Evolutionary conservation across 1,140 invertebrate genomes (phyloP).

Genomic region (Heterodera carotae): DNA sequence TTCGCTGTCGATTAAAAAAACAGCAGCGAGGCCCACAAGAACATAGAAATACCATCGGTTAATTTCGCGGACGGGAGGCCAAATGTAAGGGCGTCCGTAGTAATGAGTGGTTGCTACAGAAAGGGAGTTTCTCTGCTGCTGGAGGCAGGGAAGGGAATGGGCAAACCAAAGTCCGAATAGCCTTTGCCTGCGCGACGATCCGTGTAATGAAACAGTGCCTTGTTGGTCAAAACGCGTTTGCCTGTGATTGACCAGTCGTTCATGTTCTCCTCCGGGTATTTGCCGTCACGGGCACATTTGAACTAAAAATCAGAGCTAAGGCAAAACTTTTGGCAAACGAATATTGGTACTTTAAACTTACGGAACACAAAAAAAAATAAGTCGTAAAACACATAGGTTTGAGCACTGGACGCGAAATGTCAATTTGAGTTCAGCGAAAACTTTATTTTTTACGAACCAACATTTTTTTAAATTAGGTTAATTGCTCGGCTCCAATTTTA

Average conservation of each 20-base stretch:
- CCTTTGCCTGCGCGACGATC: slow-evolving; percentile 48
- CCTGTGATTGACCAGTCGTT: slow-evolving; percentile 46
- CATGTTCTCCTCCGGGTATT: slow-evolving; percentile 33
- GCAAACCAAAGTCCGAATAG: slow-evolving; percentile 49
- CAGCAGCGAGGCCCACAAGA: not conserved
- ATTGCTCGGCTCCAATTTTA: too few relatives aligned
- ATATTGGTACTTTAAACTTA: too few relatives aligned
- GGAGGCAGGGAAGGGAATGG: not conserved
- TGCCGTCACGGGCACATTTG: slow-evolving; percentile 20
- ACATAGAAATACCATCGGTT: not conserved
- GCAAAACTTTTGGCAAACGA: slow-evolving; percentile 1
- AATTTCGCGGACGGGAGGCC: slow-evolving; percentile 26
- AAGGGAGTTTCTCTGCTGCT: not conserved
- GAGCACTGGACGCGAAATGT: too few relatives aligned
- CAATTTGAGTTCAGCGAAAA: too few relatives aligned
- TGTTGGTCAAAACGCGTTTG: slow-evolving; percentile 33
- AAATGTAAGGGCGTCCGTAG: slow-evolving; percentile 16
- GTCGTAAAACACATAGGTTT: too few relatives aligned
- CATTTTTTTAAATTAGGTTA: too few relatives aligned
- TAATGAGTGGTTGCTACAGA: slow-evolving; percentile 14
- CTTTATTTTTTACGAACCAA: too few relatives aligned
- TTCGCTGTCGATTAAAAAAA: slow-evolving; percentile 17
- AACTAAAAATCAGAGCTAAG: slow-evolving; percentile 7
- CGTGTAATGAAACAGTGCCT: slow-evolving; percentile 45
- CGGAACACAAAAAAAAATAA: too few relatives aligned